Base-by-base conservation (phyloP, 2,113 vertebrate species). In the Takifugu bimaculatus region DNA sequence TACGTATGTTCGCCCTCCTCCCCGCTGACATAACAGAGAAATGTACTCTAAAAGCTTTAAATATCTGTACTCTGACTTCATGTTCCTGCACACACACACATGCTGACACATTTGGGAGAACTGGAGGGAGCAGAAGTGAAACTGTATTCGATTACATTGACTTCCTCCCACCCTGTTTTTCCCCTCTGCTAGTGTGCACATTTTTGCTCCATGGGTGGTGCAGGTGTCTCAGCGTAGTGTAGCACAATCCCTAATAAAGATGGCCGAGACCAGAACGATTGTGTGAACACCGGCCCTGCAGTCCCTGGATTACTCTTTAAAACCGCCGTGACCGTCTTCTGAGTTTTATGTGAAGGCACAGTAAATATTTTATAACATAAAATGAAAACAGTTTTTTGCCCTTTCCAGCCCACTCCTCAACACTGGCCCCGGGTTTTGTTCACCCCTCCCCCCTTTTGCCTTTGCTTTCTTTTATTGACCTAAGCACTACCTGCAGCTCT, bases 311-410 rank as follows among this genome's bases (percentile, higher is more conserved):
- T 81, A 76, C 78, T 82, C 79, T 80, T 67, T 85, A 74, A 86
- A 88, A 87, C 62, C 66, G 54, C 81, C 60, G 70, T 66, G 74
- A 82, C 55, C 69, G 77, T 80, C 83, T 85, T 14, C 75, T 85
- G 81, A 80, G 77, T 69, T 84, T 87, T 60, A 77, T 83, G 75
- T 78, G 82, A 82, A 86, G 72, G 59, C 74, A 79, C 87, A 86
- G 83, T 91, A 90, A 87, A 89, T 88, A 86, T 90, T 89, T 89
- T 78, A 90, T 76, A 82, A 75, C 74, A 67, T 78, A 65, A 83
- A 91, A 89, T 86, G 74, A 86, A 90, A 88, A 91, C 82, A 79
- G 63, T 85, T 68, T 77, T 85, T 83, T 89, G 78, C 82, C 80
- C 87, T 85, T 89, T 90, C 83, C 74, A 81, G 86, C 72, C 55